Conservation (phyloP, 2,888 invertebrate genomes). For the Patella ulyssiponensis region DNA sequence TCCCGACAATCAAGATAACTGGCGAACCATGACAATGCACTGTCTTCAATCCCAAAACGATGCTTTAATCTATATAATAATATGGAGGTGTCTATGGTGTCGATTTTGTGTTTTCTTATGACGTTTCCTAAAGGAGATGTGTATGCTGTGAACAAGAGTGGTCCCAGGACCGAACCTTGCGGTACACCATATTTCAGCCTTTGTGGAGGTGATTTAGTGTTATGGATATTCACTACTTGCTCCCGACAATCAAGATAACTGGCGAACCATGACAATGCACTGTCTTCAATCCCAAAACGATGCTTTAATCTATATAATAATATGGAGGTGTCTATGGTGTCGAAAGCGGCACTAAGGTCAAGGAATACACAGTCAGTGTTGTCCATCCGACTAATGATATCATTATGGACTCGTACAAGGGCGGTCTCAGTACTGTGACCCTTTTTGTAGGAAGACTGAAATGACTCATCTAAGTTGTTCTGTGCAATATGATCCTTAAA, state of each 20-base stretch:
- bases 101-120: too few relatives aligned
- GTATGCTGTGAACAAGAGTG: background rate
- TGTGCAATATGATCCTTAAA: too few relatives aligned
- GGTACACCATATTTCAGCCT: background rate
- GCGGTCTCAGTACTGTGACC: too few relatives aligned
- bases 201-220: background rate
- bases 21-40: background rate
- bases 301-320: background rate
- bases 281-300: background rate
- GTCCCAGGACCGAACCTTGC: background rate
- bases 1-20: background rate
- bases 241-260: background rate
- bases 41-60: background rate
- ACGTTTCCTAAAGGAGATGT: too few relatives aligned
- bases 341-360: background rate
- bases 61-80: background rate
- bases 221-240: background rate
- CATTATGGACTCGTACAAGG: slow-evolving; percentile 3
- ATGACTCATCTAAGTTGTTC: too few relatives aligned
- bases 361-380: background rate
- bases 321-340: slow-evolving; percentile 8
- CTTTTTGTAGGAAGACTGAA: too few relatives aligned
- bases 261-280: background rate
- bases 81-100: slow-evolving; percentile 5
- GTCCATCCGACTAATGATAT: background rate